Evolutionary conservation across 2,113 vertebrate species (phyloP), one percentile per base, ranked within the genome.

Genomic region (Oriolus oriolus): DNA sequence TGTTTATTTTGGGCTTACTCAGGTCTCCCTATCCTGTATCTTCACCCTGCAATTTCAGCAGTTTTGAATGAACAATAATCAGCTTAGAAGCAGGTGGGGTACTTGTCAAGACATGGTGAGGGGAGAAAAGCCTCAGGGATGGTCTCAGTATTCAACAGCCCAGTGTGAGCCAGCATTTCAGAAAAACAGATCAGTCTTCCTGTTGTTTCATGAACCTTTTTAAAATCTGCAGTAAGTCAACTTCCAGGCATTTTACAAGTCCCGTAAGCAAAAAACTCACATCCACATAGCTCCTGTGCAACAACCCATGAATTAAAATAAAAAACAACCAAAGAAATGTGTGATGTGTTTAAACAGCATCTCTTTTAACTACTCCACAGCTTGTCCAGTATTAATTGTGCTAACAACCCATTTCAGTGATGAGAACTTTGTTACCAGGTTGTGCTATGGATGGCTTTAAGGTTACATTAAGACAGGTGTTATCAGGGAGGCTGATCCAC

Each of bases 211-310:
- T 53, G 53, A 95, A 59, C 88, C 88, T 49, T 93, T 92, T 84
- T 71, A 93, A 92, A 95, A 92, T 47, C 71, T 92, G 84, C 53
- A 83, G 85, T 81, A 93, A 96, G 80, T 87, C 95, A 93, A 64
- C 73, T 84, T 95, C 24, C 53, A 78, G 79, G 86, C 44, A 16
- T 78, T 91, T 87, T 79, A 57, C 9, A 94, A 92, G 71, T 84
- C 92, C 54, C 71, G 31, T 28, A 87, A 93, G 79, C 59, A 47
- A 92, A 87, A 1, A 27, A 7, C 1, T 4, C 50, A 31, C 66
- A 65, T 59, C 84, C 81, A 74, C 56, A 30, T 5, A 33, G 19
- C 35, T 71, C 50, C 49, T 92, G 80, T 78, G 52, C 49, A 77
- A 57, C 56, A 93, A 56, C 41, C 30, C 23, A 9, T 42, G n/a